A percentile compares a stretch with the other conserved stretches of the same genome.
Conservation (phyloP, 2,888 invertebrate species). For the Tenthredo scrophulariae region DNA sequence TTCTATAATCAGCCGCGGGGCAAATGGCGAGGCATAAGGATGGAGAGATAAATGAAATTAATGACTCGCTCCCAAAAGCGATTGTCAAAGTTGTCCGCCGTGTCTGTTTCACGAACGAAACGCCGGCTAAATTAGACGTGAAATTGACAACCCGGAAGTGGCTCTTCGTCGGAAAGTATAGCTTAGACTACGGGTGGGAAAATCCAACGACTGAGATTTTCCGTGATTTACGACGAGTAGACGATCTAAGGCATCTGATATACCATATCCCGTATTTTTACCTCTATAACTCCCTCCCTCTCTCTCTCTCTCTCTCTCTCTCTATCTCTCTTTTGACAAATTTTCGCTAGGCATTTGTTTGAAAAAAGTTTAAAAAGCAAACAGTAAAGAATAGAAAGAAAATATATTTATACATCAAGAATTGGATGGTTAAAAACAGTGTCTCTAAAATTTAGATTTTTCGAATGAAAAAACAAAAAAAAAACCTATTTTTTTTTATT, state of each 20-base stretch:
- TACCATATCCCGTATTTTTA: slow-evolving; percentile 19
- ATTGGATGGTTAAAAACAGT: background rate
- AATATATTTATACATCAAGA: background rate
- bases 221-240: background rate
- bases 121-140: slow-evolving; percentile 39
- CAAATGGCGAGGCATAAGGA: background rate
- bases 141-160: slow-evolving; percentile 45
- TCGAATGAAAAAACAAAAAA: background rate
- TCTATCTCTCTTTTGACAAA: background rate
- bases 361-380: background rate
- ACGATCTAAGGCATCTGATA: slow-evolving; percentile 13
- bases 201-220: slow-evolving; percentile 35
- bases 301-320: background rate
- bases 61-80: slow-evolving; percentile 37
- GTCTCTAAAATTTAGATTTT: background rate
- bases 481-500: background rate
- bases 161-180: slow-evolving; percentile 18
- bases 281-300: background rate
- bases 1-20: background rate
- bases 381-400: background rate
- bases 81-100: slow-evolving; percentile 42
- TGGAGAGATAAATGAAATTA: slow-evolving; percentile 37
- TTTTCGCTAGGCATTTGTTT: background rate
- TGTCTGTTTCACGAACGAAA: slow-evolving; percentile 46
- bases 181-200: slow-evolving; percentile 11